Evolutionary conservation across 2,113 vertebrate genomes (phyloP).

Genomic region (Ctenodactylus gundi): DNA sequence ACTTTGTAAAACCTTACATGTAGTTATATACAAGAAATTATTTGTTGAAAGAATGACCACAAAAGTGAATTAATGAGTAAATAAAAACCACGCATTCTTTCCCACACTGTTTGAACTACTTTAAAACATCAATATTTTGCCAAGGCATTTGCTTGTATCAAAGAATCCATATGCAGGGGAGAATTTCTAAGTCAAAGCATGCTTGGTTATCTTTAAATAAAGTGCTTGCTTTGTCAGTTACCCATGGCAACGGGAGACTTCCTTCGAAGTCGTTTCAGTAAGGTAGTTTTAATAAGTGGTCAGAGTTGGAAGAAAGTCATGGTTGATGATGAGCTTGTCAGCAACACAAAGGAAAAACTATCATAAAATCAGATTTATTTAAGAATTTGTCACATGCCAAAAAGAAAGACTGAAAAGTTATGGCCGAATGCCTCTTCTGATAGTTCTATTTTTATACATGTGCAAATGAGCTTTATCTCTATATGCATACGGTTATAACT

Average conservation of each 20-base stretch:
- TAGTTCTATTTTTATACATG: not conserved
- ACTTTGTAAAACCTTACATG: not conserved
- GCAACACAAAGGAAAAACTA: not conserved
- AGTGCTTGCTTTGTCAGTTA: constrained; percentile 12
- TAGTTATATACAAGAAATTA: not conserved
- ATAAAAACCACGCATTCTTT: not conserved
- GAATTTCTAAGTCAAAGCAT: not conserved
- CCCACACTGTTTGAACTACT: not conserved
- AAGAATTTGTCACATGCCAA: not conserved
- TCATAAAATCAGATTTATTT: constrained; percentile 1
- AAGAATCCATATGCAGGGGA: not conserved
- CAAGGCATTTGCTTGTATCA: not conserved
- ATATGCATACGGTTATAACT: not conserved
- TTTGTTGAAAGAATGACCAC: not conserved
- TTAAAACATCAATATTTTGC: not conserved
- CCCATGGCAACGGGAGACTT: not conserved
- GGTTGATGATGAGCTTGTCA: constrained; percentile 3
- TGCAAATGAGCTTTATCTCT: not conserved
- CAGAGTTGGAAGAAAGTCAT: not conserved
- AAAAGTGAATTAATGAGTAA: not conserved
- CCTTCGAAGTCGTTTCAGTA: constrained; percentile 21
- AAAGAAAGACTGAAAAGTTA: not conserved
- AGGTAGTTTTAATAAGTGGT: constrained; percentile 30
- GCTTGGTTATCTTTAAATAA: constrained; percentile 52
- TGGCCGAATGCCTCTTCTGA: not conserved